Evolutionary conservation across 2,797 vertebrate genomes (phyloP), one percentile per base, ranked within the genome.

Genomic region (Falco novaeseelandiae): DNA sequence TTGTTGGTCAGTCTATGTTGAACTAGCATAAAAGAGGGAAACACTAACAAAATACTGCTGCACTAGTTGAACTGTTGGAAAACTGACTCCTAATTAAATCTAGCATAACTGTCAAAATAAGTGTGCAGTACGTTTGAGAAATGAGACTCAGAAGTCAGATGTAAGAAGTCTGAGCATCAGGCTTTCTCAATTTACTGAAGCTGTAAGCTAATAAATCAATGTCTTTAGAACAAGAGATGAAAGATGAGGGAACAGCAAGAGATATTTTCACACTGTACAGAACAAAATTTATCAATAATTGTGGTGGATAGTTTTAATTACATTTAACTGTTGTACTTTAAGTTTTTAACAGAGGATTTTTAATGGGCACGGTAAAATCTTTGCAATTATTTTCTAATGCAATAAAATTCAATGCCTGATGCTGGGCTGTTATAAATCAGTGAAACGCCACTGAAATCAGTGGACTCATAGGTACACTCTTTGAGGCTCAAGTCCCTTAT

Each of bases 21-120:
- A 93, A 59, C 52, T 81, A 66, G 15, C 30, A 72, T 61, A 72
- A 74, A 54, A 92, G 26, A 85, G 40, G n/a, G 36, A 81, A 90
- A 70, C 40, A 54, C 34, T 70, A 87, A 58, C 38, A 83, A 86
- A 94, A 88, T 55, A 93, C 78, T 58, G 32, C 34, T 72, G 49
- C 55, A 36, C 42, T 72, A 86, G 55, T 71, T 73, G 89, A 91
- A 83, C 48, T 59, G 29, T 44, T 80, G 80, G 59, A 67, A 92
- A 94, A 80, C 19, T 70, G 54, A 89, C 72, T 95, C 54, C 84
- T 92, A 90, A 95, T 95, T 94, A 95, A 95, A 90, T 77, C 32
- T 83, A 62, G 32, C 42, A 54, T 69, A 94, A 63, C 79, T 94
- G 82, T 93, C 87, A 88, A 85, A 93, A 91, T 86, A 85, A 65